Conservation (phyloP, 2,888 invertebrate species). For the Pimpla rufipes region DNA sequence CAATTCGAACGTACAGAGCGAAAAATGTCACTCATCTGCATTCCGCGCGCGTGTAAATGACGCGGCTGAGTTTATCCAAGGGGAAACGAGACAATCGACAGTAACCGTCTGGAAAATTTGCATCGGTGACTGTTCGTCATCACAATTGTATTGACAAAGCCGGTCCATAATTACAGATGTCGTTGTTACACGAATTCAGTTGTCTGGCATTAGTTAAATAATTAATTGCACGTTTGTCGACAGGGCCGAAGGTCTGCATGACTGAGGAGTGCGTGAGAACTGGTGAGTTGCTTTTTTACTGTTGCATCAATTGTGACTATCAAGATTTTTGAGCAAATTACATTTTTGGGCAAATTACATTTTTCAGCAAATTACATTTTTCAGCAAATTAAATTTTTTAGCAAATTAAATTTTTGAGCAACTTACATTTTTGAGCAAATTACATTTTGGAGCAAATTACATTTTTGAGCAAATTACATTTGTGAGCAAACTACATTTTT, state of each 20-base stretch:
- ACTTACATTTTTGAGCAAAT: too few relatives aligned
- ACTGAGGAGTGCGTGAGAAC: slow-evolving; percentile 89
- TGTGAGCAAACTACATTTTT: too few relatives aligned
- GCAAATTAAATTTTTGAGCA: too few relatives aligned
- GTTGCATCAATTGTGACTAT: too few relatives aligned
- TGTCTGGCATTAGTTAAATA: background rate
- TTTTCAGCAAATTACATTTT: too few relatives aligned
- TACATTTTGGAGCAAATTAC: too few relatives aligned
- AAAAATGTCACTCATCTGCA: background rate
- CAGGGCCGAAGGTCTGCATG: slow-evolving; percentile 86
- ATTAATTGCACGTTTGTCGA: slow-evolving; percentile 9
- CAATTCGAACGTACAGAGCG: background rate
- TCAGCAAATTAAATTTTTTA: too few relatives aligned
- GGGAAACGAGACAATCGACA: slow-evolving; percentile 3
- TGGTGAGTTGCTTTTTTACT: slow-evolving; percentile 84
- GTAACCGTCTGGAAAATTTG: slow-evolving; percentile 4
- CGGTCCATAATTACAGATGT: slow-evolving; percentile 1
- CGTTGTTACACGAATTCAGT: background rate
- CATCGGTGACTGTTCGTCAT: too few relatives aligned
- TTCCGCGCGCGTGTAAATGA: background rate
- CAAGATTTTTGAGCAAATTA: too few relatives aligned
- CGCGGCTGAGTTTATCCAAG: background rate
- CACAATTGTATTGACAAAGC: slow-evolving; percentile 50
- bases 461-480: too few relatives aligned
- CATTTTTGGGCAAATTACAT: too few relatives aligned